A percentile compares a stretch with the other conserved stretches of the same genome.
These are phyloP conservation scores for Erythrolamprus reginae DNA, from an alignment of 2,113 vertebrate species.

Conservation along the genomic window DNA sequence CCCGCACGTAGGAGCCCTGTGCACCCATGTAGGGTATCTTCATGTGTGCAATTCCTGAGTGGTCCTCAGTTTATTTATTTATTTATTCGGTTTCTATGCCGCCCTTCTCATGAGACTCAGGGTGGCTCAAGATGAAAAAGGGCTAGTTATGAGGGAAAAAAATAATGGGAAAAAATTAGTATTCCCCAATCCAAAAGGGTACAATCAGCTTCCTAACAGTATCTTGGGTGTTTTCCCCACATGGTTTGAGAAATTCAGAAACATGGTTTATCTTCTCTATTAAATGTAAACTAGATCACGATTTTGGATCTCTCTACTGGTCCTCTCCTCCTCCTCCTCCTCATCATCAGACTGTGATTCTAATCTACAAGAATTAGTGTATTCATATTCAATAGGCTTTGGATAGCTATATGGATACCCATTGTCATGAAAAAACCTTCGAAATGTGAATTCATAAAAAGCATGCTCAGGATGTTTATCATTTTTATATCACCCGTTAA, in stretches of 20 bases:
- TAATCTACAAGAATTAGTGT: conserved; percentile 70
- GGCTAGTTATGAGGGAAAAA: conserved; percentile 52
- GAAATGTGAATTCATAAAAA: conserved; percentile 98
- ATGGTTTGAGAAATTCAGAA: conserved; percentile 44
- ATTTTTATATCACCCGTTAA: conserved; percentile 91
- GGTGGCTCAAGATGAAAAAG: conserved; percentile 53
- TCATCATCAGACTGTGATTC: conserved; percentile 69
- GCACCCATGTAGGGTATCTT: not conserved
- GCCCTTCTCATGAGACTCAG: too few species aligned
- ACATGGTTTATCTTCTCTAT: conserved; percentile 40
- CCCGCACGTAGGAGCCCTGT: not conserved
- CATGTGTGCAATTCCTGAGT: not conserved
- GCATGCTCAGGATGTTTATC: conserved; percentile 97
- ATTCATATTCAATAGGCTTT: conserved; percentile 90
- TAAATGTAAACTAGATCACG: conserved; percentile 93
- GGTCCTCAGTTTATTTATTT: too few species aligned
- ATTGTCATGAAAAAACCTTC: conserved; percentile 97
- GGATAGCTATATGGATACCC: conserved; percentile 97
- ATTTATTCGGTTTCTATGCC: too few species aligned
- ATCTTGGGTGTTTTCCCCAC: not conserved
- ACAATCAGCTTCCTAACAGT: conserved; percentile 47
- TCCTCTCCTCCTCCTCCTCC: too few species aligned
- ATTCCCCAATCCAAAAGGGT: not conserved
- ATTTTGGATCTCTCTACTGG: conserved; percentile 65
- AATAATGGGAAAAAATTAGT: conserved; percentile 42